Evolutionary conservation across 2,113 vertebrate species (phyloP).

Genomic region (Lagopus leucura): DNA sequence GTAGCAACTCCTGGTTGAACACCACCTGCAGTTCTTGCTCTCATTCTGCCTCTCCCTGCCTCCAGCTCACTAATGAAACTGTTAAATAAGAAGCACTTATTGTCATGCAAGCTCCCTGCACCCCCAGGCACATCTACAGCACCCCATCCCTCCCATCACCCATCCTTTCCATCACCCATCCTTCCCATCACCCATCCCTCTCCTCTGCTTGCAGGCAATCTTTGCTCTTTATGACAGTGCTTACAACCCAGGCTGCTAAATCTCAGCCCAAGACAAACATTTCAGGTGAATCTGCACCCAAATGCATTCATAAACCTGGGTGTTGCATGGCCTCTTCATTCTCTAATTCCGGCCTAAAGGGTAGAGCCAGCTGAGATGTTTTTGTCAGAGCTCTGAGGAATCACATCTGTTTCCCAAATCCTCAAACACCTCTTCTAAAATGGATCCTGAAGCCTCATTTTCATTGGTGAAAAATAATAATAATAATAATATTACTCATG

Average conservation of each 20-base stretch:
- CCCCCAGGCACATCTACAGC: background rate
- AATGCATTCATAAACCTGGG: background rate
- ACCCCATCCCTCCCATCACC: background rate
- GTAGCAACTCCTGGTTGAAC: background rate
- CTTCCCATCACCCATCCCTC: accelerated
- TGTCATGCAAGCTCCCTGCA: accelerated
- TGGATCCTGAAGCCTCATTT: background rate
- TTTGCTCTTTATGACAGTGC: background rate
- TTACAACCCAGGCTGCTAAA: background rate
- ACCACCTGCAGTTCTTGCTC: background rate
- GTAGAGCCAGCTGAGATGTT: background rate
- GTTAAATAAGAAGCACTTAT: background rate
- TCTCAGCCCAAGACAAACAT: background rate
- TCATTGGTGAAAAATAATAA: background rate
- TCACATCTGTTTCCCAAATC: background rate
- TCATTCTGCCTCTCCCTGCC: background rate
- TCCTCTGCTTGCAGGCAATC: background rate
- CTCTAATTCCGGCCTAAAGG: background rate
- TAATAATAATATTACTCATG: too few relatives aligned
- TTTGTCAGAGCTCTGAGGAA: background rate
- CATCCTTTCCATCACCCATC: background rate
- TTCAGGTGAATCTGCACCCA: background rate
- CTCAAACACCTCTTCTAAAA: background rate
- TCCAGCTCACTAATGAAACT: background rate
- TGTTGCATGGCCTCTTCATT: background rate